Percentiles rank a stretch among this genome's conserved stretches.
Conservation (phyloP, 1,140 invertebrate genomes). For the Bilobella aurantiaca region DNA sequence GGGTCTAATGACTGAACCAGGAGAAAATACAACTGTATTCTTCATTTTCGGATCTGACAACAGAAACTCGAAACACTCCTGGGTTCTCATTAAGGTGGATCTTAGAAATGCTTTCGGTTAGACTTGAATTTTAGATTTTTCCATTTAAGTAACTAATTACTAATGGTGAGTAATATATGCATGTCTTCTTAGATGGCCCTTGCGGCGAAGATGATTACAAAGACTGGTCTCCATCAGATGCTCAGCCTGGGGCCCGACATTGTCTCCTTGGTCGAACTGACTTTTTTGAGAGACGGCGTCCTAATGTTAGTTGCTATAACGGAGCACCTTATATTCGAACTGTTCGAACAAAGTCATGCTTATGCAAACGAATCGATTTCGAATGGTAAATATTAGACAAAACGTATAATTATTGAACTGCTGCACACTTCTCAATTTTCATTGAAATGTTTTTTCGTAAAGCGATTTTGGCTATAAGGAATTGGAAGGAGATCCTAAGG, state of each 20-base stretch:
- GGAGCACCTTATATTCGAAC: conserved; percentile 62
- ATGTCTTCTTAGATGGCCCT: conserved; percentile 41
- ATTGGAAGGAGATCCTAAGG: conserved; percentile 38
- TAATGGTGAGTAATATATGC: not conserved
- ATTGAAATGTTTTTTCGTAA: conserved; percentile 30
- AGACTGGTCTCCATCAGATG: conserved; percentile 63
- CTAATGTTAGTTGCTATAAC: conserved; percentile 65
- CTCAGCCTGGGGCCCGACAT: conserved; percentile 42
- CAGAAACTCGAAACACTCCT: conserved; percentile 53
- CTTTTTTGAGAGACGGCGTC: conserved; percentile 58
- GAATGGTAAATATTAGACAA: conserved; percentile 60
- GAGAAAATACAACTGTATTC: conserved; percentile 80
- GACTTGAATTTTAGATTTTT: conserved; percentile 25
- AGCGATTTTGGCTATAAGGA: conserved; percentile 49
- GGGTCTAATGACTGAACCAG: conserved; percentile 38
- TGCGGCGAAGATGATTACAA: conserved; percentile 72
- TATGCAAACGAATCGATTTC: conserved; percentile 68
- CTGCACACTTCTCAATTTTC: not conserved
- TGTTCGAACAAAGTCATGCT: conserved; percentile 57
- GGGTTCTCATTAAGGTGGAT: conserved; percentile 78
- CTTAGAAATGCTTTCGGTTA: conserved; percentile 57
- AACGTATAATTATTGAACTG: too few relatives aligned
- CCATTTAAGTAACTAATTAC: not conserved
- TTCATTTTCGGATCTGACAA: conserved; percentile 72
- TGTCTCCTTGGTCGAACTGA: conserved; percentile 69